Evolutionary conservation across 2,797 vertebrate species (phyloP), one percentile per base, ranked within the genome.

Genomic region (Calcarius lapponicus): DNA sequence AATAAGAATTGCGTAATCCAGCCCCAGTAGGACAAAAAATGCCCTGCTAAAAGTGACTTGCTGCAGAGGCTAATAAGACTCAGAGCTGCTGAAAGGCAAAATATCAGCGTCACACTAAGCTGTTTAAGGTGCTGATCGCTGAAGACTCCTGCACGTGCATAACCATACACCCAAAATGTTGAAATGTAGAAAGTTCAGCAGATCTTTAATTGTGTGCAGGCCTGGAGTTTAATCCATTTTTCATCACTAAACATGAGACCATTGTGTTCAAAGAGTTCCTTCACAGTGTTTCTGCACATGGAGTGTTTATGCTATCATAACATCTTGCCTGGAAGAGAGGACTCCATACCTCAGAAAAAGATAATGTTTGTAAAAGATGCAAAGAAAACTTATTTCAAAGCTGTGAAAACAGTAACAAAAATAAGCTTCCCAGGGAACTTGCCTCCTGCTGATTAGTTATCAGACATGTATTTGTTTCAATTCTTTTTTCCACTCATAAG

Each of bases 321-420:
- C 56, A 74, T 29, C 76, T 92, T 47, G 14, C 75, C 54, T 47
- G 61, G 61, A 69, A 81, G 61, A 95, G 70, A 75, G 25, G 62
- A 22, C 87, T 96, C 93, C 84, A 57, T 61, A 70, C 10, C 26
- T 92, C 89, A 86, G 47, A 47, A 62, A 48, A 85, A 95, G 90
- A 96, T 36, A 95, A 92, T 75, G 34, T 88, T 90, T 73, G 16
- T 45, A 70, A 53, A 83, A 86, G 75, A 38, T 20, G 73, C 69
- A 69, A 80, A 56, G 89, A 88, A 89, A 96, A 86, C 72, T 79
- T 88, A 90, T 58, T 96, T 94, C 91, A 93, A 95, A 78, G 31
- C 76, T 51, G 5, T 81, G 66, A 94, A 91, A 95, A 96, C 64
- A 72, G 40, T 50, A 65, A 64, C 15, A 64, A 95, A 95, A 83